phyloP scores from a whole-genome alignment of 2,113 vertebrate genomes.

The Myrmophylax atrothorax region DNA sequence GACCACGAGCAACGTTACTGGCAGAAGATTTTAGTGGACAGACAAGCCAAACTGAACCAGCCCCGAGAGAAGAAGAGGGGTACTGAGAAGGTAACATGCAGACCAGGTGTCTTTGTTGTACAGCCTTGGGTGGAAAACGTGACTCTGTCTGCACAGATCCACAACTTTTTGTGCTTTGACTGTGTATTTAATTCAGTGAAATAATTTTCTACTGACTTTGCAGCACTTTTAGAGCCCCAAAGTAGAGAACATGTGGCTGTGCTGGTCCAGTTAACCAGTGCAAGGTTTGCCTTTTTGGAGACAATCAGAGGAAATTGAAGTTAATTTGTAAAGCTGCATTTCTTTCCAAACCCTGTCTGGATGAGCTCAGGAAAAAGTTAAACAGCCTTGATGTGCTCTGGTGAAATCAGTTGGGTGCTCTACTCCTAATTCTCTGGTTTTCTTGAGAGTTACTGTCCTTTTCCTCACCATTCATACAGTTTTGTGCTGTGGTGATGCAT shows the following conservation, averaged over 20 bases:
- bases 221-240: neutral
- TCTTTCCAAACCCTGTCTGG: neutral
- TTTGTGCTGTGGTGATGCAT: neutral
- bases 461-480: rapidly evolving
- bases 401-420: neutral
- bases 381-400: neutral
- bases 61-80: conserved; percentile 94
- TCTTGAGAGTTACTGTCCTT: neutral
- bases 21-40: conserved; percentile 98
- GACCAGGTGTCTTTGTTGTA: neutral
- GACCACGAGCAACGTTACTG: conserved; percentile 95
- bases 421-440: neutral
- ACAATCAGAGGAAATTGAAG: neutral
- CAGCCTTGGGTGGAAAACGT: neutral
- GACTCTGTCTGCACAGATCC: neutral
- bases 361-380: neutral
- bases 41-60: conserved; percentile 95
- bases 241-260: neutral
- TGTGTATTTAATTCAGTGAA: neutral
- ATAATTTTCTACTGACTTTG: neutral
- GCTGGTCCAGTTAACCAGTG: neutral
- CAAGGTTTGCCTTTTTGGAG: neutral
- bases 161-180: rapidly evolving
- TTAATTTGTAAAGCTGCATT: neutral
- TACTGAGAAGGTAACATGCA: conserved; percentile 87